Conservation (phyloP, 92 coral and sea anemone genomes). For the Zoanthus gigantus region DNA sequence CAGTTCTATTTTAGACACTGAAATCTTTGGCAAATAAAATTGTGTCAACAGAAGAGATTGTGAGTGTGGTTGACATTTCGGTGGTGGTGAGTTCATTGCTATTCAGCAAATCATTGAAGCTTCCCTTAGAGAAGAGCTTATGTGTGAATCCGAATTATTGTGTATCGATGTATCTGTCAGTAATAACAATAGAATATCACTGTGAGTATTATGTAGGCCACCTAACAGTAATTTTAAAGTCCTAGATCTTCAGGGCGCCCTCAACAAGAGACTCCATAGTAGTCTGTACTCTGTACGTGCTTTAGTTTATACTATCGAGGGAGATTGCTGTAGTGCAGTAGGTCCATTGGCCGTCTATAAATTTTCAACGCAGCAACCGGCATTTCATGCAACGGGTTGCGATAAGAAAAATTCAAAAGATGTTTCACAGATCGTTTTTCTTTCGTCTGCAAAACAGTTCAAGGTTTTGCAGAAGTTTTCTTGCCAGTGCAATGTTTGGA, state of each 20-base stretch:
- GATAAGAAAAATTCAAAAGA: too few species aligned
- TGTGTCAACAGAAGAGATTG: slow-evolving; percentile 50
- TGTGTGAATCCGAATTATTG: slow-evolving; percentile 44
- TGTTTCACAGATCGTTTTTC: too few species aligned
- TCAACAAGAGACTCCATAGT: not conserved
- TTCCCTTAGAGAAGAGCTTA: slow-evolving; percentile 46
- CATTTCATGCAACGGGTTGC: too few species aligned
- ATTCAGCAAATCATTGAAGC: slow-evolving; percentile 34
- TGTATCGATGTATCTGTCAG: slow-evolving; percentile 37
- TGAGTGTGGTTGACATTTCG: slow-evolving; percentile 48
- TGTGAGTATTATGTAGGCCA: slow-evolving; percentile 65
- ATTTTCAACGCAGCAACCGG: too few species aligned
- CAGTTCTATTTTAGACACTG: slow-evolving; percentile 46
- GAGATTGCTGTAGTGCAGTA: too few species aligned
- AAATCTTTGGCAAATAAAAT: slow-evolving; percentile 45
- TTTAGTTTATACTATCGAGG: too few species aligned
- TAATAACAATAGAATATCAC: slow-evolving; percentile 54
- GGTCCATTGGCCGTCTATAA: too few species aligned
- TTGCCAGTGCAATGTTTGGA: too few species aligned
- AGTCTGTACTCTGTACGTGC: too few species aligned
- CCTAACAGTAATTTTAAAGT: slow-evolving; percentile 34
- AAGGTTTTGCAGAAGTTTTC: too few species aligned
- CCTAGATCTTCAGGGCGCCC: slow-evolving; percentile 48
- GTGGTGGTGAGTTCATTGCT: slow-evolving; percentile 55
- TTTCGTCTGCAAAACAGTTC: too few species aligned